phyloP scores from a whole-genome alignment of 2,888 invertebrate species.

The Bellardia pandia region DNA sequence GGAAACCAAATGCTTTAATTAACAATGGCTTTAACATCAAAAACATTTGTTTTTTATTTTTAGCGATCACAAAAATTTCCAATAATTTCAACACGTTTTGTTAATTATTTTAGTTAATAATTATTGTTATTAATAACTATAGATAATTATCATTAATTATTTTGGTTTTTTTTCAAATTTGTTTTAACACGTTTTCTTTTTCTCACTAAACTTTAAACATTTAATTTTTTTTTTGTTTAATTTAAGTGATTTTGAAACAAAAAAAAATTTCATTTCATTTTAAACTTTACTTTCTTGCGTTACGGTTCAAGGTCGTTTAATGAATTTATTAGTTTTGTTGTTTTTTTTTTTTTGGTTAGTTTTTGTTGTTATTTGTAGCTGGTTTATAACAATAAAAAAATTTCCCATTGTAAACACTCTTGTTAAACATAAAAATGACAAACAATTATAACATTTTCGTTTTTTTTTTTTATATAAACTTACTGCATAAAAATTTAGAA shows the following conservation, averaged over 20 bases:
- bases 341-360: slow-evolving; percentile 14
- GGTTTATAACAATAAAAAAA: slow-evolving; percentile 7
- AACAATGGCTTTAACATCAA: background rate
- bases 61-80: background rate
- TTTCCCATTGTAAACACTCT: slow-evolving; percentile 14
- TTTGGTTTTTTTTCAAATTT: background rate
- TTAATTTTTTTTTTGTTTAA: slow-evolving; percentile 9
- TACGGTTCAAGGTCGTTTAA: slow-evolving; percentile 60
- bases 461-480: background rate
- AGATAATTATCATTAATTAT: slow-evolving; percentile 16
- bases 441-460: background rate
- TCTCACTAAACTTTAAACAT: background rate
- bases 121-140: slow-evolving; percentile 7
- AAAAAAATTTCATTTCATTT: background rate
- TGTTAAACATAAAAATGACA: background rate
- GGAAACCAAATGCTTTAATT: background rate
- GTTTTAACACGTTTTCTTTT: slow-evolving; percentile 4
- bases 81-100: slow-evolving; percentile 3
- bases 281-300: background rate
- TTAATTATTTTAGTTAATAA: background rate
- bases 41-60: background rate
- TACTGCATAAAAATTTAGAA: background rate
- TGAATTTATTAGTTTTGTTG: background rate
- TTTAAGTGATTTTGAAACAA: slow-evolving; percentile 1
- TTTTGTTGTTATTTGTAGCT: background rate